Evolutionary conservation across 1,140 invertebrate genomes (phyloP).

Genomic region (Diorhabda elongata): DNA sequence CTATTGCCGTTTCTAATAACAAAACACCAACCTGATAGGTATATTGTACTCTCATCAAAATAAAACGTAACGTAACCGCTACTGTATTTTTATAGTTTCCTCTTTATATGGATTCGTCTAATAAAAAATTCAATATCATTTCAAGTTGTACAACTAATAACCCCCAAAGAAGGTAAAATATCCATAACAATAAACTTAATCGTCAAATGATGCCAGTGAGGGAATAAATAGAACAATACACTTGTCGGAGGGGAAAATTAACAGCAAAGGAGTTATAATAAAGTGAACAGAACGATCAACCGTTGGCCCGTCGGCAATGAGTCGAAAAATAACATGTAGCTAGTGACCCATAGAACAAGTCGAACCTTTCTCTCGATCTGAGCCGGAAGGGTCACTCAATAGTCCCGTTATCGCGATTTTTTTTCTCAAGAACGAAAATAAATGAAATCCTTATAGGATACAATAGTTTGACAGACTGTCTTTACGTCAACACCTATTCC

Average conservation of each 20-base stretch:
- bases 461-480: constrained; percentile 31
- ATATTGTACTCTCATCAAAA: no score
- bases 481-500: constrained; percentile 28
- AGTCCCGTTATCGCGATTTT: constrained; percentile 34
- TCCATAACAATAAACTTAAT: constrained; percentile 4
- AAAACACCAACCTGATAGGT: no score
- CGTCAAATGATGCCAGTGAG: background rate
- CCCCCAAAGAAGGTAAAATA: background rate
- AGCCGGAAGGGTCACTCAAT: constrained; percentile 35
- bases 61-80: no score
- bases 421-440: constrained; percentile 30
- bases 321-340: constrained; percentile 25
- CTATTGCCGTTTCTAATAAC: no score
- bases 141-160: no score
- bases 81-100: no score
- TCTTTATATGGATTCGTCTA: no score
- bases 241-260: background rate
- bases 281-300: constrained; percentile 11
- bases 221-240: constrained; percentile 3
- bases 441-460: constrained; percentile 34
- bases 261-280: constrained; percentile 5
- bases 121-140: no score
- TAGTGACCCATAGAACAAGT: constrained; percentile 25
- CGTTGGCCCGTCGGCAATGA: constrained; percentile 14
- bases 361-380: constrained; percentile 22